Evolutionary conservation across 2,888 invertebrate genomes (phyloP).

Genomic region (Rhimphoctona megacephalus): DNA sequence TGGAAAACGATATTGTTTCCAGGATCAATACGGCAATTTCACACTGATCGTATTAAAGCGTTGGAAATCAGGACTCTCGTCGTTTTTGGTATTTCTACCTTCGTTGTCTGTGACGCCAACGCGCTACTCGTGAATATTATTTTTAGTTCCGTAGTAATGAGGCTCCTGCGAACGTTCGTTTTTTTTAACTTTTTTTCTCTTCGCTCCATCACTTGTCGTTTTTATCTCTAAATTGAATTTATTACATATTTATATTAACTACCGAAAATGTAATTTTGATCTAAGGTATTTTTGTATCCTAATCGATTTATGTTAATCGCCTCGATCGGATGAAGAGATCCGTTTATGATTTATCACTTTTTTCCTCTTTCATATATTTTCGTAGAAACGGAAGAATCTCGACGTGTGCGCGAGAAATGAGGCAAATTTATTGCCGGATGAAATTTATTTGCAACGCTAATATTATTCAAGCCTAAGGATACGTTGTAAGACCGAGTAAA

Average conservation of each 20-base stretch:
- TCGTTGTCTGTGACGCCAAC: not conserved
- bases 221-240: not conserved
- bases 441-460: constrained; percentile 36
- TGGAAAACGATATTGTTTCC: constrained; percentile 45
- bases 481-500: not conserved
- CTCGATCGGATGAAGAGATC: constrained; percentile 62
- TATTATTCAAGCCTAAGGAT: not conserved
- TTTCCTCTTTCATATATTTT: constrained; percentile 38
- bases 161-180: too few species aligned
- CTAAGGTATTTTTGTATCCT: constrained; percentile 32
- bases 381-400: constrained; percentile 39
- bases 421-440: constrained; percentile 22
- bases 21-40: not conserved
- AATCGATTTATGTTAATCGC: constrained; percentile 61
- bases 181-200: not conserved
- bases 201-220: not conserved
- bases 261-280: not conserved
- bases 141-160: constrained; percentile 37
- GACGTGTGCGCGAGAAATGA: not conserved
- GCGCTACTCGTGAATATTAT: constrained; percentile 32
- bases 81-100: constrained; percentile 43
- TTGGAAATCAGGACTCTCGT: constrained; percentile 2
- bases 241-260: not conserved
- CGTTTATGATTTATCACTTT: constrained; percentile 36
- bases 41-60: not conserved